Evolutionary conservation across 1,140 invertebrate genomes (phyloP).

Genomic region (Triops cancriformis): DNA sequence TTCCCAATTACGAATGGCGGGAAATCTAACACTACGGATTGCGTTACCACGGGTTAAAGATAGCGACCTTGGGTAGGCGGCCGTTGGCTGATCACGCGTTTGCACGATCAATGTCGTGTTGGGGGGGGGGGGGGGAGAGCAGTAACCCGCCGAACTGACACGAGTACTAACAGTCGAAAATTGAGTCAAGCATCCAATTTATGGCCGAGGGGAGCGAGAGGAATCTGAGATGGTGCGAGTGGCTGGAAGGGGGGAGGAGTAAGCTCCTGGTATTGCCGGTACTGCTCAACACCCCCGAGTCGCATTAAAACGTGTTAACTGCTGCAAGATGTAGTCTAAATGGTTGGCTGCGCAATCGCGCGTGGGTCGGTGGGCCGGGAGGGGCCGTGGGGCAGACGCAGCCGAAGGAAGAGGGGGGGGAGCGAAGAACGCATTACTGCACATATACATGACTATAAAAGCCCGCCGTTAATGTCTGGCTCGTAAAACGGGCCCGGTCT

Average conservation of each 20-base stretch:
- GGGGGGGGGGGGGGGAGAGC: too few relatives aligned
- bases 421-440: not conserved
- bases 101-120: not conserved
- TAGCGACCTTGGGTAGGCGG: not conserved
- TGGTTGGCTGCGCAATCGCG: not conserved
- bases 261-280: too few relatives aligned
- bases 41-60: not conserved
- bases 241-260: not conserved
- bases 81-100: not conserved
- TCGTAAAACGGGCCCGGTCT: not conserved
- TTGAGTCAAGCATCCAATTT: not conserved
- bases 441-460: not conserved
- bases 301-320: conserved; percentile 1
- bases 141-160: not conserved
- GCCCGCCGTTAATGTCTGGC: not conserved
- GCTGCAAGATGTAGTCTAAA: not conserved
- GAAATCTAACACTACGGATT: too few relatives aligned
- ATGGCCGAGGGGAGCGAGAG: not conserved
- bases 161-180: not conserved
- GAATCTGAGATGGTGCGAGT: not conserved
- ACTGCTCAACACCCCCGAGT: not conserved
- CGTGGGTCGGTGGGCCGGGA: not conserved
- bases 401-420: too few relatives aligned
- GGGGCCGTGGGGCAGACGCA: not conserved
- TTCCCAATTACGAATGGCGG: too few relatives aligned